phyloP scores from a whole-genome alignment of 2,888 invertebrate species.

The Argyra leucocephala region DNA sequence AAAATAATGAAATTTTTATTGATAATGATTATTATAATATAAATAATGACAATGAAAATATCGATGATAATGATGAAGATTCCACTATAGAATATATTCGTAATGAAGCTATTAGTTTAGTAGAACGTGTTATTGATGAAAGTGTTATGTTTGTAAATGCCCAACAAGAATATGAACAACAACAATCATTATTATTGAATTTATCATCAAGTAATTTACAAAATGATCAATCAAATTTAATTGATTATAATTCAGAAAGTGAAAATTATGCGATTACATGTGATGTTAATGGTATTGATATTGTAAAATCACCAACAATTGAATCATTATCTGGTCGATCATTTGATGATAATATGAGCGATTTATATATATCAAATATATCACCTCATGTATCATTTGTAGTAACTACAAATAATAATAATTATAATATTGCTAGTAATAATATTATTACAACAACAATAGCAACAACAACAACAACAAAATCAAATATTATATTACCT shows the following conservation, averaged over 20 bases:
- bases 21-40: conserved; percentile 26
- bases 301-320: conserved; percentile 42
- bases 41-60: conserved; percentile 20
- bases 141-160: conserved; percentile 37
- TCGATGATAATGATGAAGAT: conserved; percentile 8
- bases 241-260: conserved; percentile 38
- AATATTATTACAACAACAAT: conserved; percentile 22
- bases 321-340: conserved; percentile 43
- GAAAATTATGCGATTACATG: conserved; percentile 43
- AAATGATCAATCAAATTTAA: neutral
- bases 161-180: conserved; percentile 27
- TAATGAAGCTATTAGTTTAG: conserved; percentile 39
- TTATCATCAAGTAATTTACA: conserved; percentile 16
- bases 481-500: conserved; percentile 2
- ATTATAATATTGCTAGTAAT: conserved; percentile 5
- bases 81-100: conserved; percentile 28
- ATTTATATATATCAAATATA: conserved; percentile 17
- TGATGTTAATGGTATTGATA: conserved; percentile 39
- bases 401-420: neutral
- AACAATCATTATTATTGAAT: conserved; percentile 25
- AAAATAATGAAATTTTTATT: conserved; percentile 22
- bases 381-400: conserved; percentile 13
- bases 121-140: conserved; percentile 41
- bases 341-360: conserved; percentile 42
- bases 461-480: conserved; percentile 9